phyloP scores from a whole-genome alignment of 2,888 invertebrate species.

The Chouioia cunea region DNA sequence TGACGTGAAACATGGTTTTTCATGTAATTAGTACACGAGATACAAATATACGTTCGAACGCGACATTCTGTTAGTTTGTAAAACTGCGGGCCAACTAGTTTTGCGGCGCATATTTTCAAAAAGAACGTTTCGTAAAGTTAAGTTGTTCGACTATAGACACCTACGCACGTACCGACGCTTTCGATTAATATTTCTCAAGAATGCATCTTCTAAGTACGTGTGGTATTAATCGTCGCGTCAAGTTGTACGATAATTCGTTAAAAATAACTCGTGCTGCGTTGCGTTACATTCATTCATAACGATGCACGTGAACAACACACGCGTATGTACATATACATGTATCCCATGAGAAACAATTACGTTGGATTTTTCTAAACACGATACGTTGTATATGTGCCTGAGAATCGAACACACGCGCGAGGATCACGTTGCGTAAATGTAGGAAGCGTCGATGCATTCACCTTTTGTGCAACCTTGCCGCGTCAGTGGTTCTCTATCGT shows the following conservation, averaged over 20 bases:
- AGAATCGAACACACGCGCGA: slow-evolving; percentile 51
- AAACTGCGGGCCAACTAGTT: no score
- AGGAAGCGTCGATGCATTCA: slow-evolving; percentile 67
- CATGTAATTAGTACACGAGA: no score
- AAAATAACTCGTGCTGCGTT: slow-evolving; percentile 5
- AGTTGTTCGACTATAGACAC: no score
- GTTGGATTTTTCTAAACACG: slow-evolving; percentile 31
- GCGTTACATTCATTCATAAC: slow-evolving; percentile 51
- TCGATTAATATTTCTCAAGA: no score
- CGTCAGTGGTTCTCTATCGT: slow-evolving; percentile 52
- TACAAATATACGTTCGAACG: no score
- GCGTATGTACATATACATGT: slow-evolving; percentile 46
- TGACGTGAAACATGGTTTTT: no score
- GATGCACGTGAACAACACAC: no score
- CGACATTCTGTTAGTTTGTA: no score
- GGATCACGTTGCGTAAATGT: slow-evolving; percentile 63
- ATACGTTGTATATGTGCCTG: slow-evolving; percentile 30
- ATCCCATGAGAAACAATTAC: slow-evolving; percentile 54
- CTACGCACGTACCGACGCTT: no score
- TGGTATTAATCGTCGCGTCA: neutral
- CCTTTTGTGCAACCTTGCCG: slow-evolving; percentile 63
- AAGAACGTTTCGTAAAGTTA: no score
- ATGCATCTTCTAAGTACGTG: neutral
- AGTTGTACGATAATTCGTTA: slow-evolving; percentile 3
- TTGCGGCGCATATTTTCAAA: no score